Conservation (phyloP, 2,113 vertebrate species). For the Oryzias javanicus region DNA sequence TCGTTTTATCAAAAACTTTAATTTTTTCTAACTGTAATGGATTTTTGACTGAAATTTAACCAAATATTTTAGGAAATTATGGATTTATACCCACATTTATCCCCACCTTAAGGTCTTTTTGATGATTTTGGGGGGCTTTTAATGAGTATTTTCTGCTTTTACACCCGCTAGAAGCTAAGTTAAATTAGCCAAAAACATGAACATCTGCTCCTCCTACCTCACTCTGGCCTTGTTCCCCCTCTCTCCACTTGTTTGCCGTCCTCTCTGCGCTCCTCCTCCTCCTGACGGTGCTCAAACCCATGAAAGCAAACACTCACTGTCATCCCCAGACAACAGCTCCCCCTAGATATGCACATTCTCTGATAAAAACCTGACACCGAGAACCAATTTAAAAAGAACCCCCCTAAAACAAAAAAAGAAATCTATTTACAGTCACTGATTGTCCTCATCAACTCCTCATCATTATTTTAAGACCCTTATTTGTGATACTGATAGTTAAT, state of each 20-base stretch:
- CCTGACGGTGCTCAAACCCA: constrained; percentile 4
- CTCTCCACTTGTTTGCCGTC: constrained; percentile 8
- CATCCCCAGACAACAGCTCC: constrained; percentile 63
- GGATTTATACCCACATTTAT: not conserved
- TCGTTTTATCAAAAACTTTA: not conserved
- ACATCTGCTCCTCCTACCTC: constrained; percentile 7
- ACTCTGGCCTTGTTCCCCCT: not conserved
- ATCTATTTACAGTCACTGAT: too few species aligned
- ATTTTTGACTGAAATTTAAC: too few species aligned
- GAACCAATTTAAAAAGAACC: constrained; percentile 10
- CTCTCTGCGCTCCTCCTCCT: constrained; percentile 21
- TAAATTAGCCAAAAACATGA: not conserved
- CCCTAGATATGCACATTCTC: constrained; percentile 50
- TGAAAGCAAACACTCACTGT: constrained; percentile 30
- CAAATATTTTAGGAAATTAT: too few species aligned
- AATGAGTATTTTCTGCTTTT: not conserved
- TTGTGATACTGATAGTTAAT: too few species aligned
- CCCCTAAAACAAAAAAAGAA: constrained; percentile 30
- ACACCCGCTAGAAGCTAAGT: not conserved
- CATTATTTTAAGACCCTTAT: too few species aligned
- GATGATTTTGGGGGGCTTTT: not conserved
- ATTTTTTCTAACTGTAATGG: too few species aligned
- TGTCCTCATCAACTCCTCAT: too few species aligned
- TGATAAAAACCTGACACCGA: constrained; percentile 1
- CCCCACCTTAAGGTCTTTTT: not conserved